phyloP scores from a whole-genome alignment of 2,113 vertebrate species.

The Phrynocephalus versicolor region DNA sequence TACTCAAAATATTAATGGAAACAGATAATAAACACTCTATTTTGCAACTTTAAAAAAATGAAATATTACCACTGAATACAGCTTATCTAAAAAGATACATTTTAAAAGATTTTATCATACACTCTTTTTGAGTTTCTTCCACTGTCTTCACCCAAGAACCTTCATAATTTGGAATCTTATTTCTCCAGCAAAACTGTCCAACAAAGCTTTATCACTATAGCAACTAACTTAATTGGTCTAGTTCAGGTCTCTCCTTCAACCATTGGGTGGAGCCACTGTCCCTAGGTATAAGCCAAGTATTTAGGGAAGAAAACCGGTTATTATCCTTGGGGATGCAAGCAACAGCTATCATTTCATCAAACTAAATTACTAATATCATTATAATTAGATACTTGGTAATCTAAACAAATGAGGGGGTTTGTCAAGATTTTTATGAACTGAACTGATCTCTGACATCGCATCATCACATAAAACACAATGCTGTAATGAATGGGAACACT shows the following conservation, averaged over 20 bases:
- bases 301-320: conserved; percentile 57
- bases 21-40: conserved; percentile 9
- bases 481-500: not conserved
- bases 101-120: not conserved
- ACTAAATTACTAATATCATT: conserved; percentile 21
- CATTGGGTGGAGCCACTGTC: conserved; percentile 90
- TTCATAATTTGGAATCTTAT: conserved; percentile 43
- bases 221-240: conserved; percentile 74
- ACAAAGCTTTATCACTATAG: conserved; percentile 71
- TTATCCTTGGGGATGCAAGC: conserved; percentile 35
- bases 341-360: conserved; percentile 26
- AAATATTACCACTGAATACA: not conserved
- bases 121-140: not conserved
- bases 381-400: not conserved
- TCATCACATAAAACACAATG: not conserved
- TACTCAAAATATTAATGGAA: not conserved
- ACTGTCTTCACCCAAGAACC: conserved; percentile 9
- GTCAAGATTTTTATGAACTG: conserved; percentile 4
- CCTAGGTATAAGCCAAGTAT: conserved; percentile 74
- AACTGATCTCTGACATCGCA: conserved; percentile 6
- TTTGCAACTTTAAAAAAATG: conserved; percentile 13
- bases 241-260: conserved; percentile 77
- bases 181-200: conserved; percentile 30
- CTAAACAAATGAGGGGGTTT: not conserved
- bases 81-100: not conserved